Base-by-base conservation (phyloP, 2,113 vertebrate genomes). In the Triplophysa dalaica region DNA sequence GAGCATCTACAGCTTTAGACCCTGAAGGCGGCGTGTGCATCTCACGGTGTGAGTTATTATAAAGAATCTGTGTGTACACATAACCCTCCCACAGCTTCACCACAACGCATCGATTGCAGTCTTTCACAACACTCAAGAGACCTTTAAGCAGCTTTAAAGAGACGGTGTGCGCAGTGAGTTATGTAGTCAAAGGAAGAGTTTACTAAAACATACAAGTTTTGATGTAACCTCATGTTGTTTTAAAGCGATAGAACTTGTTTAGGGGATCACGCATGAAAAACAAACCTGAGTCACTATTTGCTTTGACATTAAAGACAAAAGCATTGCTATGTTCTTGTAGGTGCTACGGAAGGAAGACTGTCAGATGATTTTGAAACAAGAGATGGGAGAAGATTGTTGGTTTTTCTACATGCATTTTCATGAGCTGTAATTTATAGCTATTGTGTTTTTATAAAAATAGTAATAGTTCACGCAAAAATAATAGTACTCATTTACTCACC, bases 1-100 rank as follows among this genome's bases (percentile, higher is more conserved):
- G 78, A 74, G 38, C 50, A 58, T 64, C 45, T 48, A 72, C 43
- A 3, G 78, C 19, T 74, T 66, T n/a, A 41, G 60, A 48, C 63
- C 45, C 41, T 58, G 22, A 74, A 66, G 70, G 62, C 62, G 43
- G 60, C 2, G 22, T 22, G 8, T n/a, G 29, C 45, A 22, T 63
- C 60, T 24, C 33, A 21, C 61, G 22, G n/a, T 19, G 58, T 14
- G 38, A 50, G 12, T 43, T 63, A 62, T 75, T 58, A 65, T 33
- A 61, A 24, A 43, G 61, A 61, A 75, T 62, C 21, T 45, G 56
- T 45, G 72, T 61, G 45, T 61, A 33, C 56, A 8, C 72, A 62
- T 12, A 54, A 60, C 21, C 24, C 58, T 75, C 72, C 58, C 72
- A 10, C 2, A 22, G 72, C 72, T 61, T 21, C 16, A 58, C 52